phyloP scores from a whole-genome alignment of 1,140 invertebrate species.

The Drosophila tsacasi region DNA sequence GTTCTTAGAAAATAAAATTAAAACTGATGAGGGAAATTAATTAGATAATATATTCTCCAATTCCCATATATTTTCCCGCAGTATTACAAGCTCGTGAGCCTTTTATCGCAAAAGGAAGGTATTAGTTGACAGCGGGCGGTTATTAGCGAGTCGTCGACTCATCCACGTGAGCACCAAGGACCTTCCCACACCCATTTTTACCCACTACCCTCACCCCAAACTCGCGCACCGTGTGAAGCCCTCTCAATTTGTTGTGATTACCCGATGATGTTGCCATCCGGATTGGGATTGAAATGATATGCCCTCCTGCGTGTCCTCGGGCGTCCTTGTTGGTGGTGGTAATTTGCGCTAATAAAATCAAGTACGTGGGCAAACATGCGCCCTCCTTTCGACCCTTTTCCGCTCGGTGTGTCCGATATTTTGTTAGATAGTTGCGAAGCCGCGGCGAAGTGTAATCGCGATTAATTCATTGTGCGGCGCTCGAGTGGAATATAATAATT shows the following conservation, averaged over 20 bases:
- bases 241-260: conserved; percentile 82
- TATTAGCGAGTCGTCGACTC: conserved; percentile 73
- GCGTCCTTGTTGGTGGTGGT: conserved; percentile 59
- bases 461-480: conserved; percentile 78
- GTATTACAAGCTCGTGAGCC: neutral
- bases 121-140: conserved; percentile 75
- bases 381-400: conserved; percentile 34
- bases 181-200: conserved; percentile 4
- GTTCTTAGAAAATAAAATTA: no score
- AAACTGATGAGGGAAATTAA: neutral
- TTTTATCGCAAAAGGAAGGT: conserved; percentile 16
- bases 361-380: conserved; percentile 73
- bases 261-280: conserved; percentile 52
- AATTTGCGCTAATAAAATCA: conserved; percentile 85
- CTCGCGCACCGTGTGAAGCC: conserved; percentile 32
- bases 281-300: conserved; percentile 26
- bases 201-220: neutral
- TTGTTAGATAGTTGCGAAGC: conserved; percentile 58
- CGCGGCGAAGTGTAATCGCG: conserved; percentile 77
- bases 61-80: neutral
- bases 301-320: conserved; percentile 23
- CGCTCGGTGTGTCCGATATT: conserved; percentile 26
- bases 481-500: conserved; percentile 84
- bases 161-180: conserved; percentile 33
- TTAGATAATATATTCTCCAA: neutral